Conservation (phyloP, 2,888 invertebrate species). For the Patella ulyssiponensis region DNA sequence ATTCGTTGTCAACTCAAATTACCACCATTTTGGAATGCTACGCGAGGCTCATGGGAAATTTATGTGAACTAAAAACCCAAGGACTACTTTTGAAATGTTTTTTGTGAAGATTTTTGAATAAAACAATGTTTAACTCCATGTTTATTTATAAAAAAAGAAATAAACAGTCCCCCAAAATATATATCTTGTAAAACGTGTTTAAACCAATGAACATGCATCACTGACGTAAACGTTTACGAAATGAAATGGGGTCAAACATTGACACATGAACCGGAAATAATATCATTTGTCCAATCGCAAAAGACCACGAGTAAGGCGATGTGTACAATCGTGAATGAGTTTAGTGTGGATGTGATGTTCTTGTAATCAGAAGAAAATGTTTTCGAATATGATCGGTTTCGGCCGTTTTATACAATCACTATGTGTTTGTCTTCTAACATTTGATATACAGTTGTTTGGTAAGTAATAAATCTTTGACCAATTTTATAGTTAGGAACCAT, state of each 20-base stretch:
- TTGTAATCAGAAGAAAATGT: constrained; percentile 15
- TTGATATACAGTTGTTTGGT: constrained; percentile 37
- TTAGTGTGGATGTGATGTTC: constrained; percentile 1
- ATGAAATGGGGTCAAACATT: no score
- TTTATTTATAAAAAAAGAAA: no score
- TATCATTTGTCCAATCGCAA: constrained; percentile 47
- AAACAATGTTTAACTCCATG: no score
- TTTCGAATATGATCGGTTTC: constrained; percentile 29
- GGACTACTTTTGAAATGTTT: no score
- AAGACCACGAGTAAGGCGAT: constrained; percentile 51
- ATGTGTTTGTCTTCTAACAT: constrained; percentile 37
- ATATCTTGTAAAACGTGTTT: no score
- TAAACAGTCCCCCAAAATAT: no score
- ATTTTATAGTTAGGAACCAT: no score
- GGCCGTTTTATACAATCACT: constrained; percentile 40
- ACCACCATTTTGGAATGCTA: constrained; percentile 52
- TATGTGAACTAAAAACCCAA: background rate
- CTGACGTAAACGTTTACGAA: no score
- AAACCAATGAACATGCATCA: no score
- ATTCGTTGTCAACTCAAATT: constrained; percentile 48
- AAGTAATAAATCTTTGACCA: background rate
- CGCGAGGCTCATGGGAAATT: background rate
- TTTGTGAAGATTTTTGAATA: no score
- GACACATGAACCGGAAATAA: no score
- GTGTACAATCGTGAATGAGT: constrained; percentile 16